Evolutionary conservation across 2,113 vertebrate species (phyloP).

Genomic region (Phocoena phocoena): DNA sequence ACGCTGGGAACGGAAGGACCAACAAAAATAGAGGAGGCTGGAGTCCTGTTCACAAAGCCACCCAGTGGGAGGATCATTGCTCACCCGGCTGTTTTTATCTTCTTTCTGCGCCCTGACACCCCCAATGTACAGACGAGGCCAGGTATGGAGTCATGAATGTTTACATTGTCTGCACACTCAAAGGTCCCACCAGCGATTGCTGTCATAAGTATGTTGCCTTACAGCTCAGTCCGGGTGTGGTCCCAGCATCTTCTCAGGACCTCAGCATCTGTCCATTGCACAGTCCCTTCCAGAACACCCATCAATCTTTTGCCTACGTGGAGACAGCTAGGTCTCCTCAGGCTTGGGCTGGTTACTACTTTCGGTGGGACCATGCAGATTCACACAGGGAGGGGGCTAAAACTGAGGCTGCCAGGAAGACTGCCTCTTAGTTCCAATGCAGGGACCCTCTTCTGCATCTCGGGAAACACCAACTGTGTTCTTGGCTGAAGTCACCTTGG

Average conservation of each 20-base stretch:
- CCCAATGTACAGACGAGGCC: not conserved
- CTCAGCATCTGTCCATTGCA: too few species aligned
- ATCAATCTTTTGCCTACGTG: not conserved
- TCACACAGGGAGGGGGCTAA: not conserved
- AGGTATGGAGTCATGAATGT: not conserved
- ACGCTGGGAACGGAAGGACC: not conserved
- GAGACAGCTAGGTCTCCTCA: not conserved
- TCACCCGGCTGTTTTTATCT: not conserved
- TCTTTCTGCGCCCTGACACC: not conserved
- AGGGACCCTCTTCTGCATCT: not conserved
- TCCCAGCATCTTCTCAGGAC: not conserved
- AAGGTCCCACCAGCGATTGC: too few species aligned
- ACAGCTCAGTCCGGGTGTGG: not conserved
- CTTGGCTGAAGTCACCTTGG: not conserved
- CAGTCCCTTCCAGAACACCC: not conserved
- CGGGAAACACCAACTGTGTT: not conserved
- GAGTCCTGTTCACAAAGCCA: not conserved
- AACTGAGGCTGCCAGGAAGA: not conserved
- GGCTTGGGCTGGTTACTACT: not conserved
- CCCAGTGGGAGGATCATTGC: not conserved
- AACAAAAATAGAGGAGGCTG: not conserved
- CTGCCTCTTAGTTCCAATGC: not conserved
- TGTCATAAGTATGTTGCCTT: not conserved
- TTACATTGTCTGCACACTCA: not conserved
- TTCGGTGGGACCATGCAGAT: accelerated